Evolutionary conservation across 2,113 vertebrate species (phyloP).

Genomic region (Nestor notabilis): DNA sequence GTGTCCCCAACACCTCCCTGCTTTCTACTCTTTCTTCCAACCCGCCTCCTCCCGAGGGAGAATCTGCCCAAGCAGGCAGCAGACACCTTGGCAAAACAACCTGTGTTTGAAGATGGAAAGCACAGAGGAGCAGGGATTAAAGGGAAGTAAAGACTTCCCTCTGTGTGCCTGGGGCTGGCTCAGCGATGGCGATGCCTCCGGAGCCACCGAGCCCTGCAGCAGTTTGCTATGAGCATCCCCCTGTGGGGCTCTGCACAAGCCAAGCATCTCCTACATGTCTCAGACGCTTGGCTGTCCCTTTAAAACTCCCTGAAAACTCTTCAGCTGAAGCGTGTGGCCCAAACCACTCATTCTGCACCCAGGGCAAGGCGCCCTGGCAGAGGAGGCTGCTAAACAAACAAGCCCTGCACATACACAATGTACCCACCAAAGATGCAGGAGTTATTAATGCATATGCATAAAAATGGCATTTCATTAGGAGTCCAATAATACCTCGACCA

Average conservation of each 20-base stretch:
- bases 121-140: background rate
- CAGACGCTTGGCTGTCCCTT: background rate
- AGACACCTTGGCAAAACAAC: background rate
- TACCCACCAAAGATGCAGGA: background rate
- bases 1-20: fast-evolving
- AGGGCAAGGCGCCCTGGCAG: background rate
- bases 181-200: background rate
- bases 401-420: background rate
- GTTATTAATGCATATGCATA: background rate
- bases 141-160: background rate
- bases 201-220: background rate
- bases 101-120: background rate
- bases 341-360: background rate
- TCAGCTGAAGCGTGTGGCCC: background rate
- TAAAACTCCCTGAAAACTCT: background rate
- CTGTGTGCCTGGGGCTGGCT: background rate
- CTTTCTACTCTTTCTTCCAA: background rate
- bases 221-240: background rate
- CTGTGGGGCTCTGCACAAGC: background rate
- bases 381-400: background rate
- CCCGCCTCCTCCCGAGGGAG: background rate
- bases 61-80: background rate
- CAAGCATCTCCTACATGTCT: background rate
- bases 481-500: background rate
- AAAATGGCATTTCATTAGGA: background rate